Evolutionary conservation across 1,140 invertebrate species (phyloP).

Genomic region (Drosophila bifasciata): DNA sequence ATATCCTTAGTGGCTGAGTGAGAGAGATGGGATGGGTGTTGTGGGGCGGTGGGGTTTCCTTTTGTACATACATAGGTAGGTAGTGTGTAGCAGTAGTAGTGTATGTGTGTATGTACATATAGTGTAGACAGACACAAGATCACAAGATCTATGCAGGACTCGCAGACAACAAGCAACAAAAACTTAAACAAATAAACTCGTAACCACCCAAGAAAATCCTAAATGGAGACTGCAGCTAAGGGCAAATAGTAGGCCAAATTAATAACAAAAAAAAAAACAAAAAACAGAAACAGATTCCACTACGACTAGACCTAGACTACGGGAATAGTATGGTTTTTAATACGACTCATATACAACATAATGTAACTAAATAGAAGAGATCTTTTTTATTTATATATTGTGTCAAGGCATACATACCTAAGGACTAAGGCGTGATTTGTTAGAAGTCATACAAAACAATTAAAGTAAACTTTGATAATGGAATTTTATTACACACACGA

Average conservation of each 20-base stretch:
- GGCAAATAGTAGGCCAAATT: slow-evolving; percentile 29
- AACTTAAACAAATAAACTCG: slow-evolving; percentile 74
- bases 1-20: slow-evolving; percentile 52
- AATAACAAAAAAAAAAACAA: slow-evolving; percentile 6
- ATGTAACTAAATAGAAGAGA: slow-evolving; percentile 68
- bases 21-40: slow-evolving; percentile 13
- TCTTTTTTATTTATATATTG: slow-evolving; percentile 73
- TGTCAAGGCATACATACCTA: slow-evolving; percentile 60
- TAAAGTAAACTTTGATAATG: slow-evolving; percentile 76
- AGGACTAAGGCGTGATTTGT: slow-evolving; percentile 71
- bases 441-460: slow-evolving; percentile 63
- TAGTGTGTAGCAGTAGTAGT: too few relatives aligned
- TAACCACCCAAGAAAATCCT: slow-evolving; percentile 78
- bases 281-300: slow-evolving; percentile 28
- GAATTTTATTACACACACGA: slow-evolving; percentile 72
- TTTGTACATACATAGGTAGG: slow-evolving; percentile 58
- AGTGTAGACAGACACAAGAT: slow-evolving; percentile 38
- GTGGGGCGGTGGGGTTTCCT: slow-evolving; percentile 10
- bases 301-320: slow-evolving; percentile 28
- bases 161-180: slow-evolving; percentile 72
- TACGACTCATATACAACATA: slow-evolving; percentile 64
- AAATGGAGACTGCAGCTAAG: slow-evolving; percentile 78
- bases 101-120: slow-evolving; percentile 38
- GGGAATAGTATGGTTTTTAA: slow-evolving; percentile 71
- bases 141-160: slow-evolving; percentile 47